phyloP scores from a whole-genome alignment of 2,797 vertebrate species.

The Gambusia yucatana region DNA sequence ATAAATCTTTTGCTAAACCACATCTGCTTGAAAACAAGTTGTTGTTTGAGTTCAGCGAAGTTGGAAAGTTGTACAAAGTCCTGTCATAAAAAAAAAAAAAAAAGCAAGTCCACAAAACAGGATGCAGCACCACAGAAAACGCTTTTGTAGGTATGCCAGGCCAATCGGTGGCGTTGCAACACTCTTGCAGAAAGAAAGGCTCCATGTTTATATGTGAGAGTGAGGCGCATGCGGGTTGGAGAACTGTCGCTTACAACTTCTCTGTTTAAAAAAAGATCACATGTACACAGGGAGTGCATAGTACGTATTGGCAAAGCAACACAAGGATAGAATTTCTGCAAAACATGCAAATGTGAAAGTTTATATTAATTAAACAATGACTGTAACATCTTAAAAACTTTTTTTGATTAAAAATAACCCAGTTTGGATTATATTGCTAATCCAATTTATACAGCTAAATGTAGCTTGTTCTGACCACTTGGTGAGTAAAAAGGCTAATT shows the following conservation, averaged over 20 bases:
- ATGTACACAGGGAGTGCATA: neutral
- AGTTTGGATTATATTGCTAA: neutral
- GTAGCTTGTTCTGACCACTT: neutral
- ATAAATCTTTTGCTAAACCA: neutral
- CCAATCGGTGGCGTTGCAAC: neutral
- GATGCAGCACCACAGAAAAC: neutral
- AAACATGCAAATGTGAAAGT: neutral
- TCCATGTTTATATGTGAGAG: neutral
- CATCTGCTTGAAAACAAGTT: neutral
- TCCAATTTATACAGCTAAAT: neutral
- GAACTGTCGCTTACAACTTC: neutral
- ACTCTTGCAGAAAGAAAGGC: neutral
- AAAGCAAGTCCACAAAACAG: neutral
- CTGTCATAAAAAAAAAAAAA: neutral
- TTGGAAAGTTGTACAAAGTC: neutral
- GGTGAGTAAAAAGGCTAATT: neutral
- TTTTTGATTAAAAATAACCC: neutral
- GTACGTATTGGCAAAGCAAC: neutral
- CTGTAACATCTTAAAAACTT: neutral
- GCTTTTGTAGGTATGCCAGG: neutral
- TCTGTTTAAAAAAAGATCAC: neutral
- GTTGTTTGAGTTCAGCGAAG: neutral
- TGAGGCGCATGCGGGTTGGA: neutral
- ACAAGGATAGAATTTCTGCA: neutral
- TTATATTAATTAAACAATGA: neutral